Evolutionary conservation across 2,113 vertebrate species (phyloP).

Genomic region (Pycnonotus jocosus): DNA sequence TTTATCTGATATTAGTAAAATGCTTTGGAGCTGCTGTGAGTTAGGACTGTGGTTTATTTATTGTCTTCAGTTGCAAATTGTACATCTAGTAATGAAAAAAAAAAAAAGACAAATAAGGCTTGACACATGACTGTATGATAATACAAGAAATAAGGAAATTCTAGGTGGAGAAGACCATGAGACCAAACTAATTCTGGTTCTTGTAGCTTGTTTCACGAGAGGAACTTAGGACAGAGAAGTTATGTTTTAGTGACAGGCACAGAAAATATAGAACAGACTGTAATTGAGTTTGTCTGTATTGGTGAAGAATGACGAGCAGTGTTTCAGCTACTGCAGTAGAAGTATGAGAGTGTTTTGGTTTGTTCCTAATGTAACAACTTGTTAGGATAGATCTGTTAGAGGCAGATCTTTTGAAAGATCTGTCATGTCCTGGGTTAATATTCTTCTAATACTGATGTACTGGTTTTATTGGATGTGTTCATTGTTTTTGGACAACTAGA

Average conservation of each 20-base stretch:
- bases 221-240: background rate
- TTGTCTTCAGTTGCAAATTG: background rate
- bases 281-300: background rate
- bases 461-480: background rate
- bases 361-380: background rate
- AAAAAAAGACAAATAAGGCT: background rate
- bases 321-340: background rate
- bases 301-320: background rate
- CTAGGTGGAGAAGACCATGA: background rate
- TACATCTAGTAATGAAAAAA: background rate
- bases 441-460: background rate
- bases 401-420: background rate
- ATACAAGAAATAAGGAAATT: background rate
- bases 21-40: background rate
- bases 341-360: background rate
- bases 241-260: background rate
- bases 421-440: background rate
- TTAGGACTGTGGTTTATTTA: background rate
- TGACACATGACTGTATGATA: background rate
- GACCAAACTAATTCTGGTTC: background rate
- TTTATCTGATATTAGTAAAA: background rate
- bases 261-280: background rate
- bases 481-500: background rate
- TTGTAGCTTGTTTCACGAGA: background rate
- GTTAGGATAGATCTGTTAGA: background rate